Conservation (phyloP, 2,113 vertebrate genomes). For the Lepus europaeus region DNA sequence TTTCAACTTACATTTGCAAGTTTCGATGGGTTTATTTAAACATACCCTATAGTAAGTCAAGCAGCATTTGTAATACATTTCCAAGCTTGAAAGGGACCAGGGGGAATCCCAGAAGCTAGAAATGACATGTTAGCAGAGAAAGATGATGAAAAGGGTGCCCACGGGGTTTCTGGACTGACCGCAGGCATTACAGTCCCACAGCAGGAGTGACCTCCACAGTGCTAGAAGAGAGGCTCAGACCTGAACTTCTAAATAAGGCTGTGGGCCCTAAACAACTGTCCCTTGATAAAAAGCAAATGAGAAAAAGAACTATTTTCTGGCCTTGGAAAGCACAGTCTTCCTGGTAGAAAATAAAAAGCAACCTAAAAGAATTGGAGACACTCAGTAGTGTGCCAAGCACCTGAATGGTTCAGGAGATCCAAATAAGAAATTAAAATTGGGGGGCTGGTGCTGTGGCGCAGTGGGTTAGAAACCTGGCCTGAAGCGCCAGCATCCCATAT, state of each 20-base stretch:
- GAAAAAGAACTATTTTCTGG: not conserved
- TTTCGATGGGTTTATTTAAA: too few species aligned
- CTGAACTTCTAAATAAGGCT: not conserved
- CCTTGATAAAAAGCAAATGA: not conserved
- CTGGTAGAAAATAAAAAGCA: constrained; percentile 16
- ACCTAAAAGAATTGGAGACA: not conserved
- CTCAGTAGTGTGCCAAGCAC: not conserved
- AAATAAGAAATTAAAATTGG: constrained; percentile 34
- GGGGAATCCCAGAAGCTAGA: not conserved
- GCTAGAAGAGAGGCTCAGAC: not conserved
- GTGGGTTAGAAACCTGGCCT: too few species aligned
- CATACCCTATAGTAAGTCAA: too few species aligned
- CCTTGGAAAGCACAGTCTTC: not conserved
- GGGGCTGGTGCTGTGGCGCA: too few species aligned
- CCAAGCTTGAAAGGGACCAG: constrained; percentile 4
- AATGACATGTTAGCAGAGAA: not conserved
- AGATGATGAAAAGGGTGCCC: not conserved
- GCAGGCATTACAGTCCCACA: not conserved
- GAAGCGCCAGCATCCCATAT: too few species aligned
- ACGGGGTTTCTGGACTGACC: not conserved
- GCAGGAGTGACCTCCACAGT: not conserved
- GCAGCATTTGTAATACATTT: not conserved
- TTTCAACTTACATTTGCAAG: too few species aligned
- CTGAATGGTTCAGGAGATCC: not conserved
- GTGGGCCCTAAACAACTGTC: not conserved